Conservation (phyloP, 2,888 invertebrate genomes). For the Itoplectis maculator region DNA sequence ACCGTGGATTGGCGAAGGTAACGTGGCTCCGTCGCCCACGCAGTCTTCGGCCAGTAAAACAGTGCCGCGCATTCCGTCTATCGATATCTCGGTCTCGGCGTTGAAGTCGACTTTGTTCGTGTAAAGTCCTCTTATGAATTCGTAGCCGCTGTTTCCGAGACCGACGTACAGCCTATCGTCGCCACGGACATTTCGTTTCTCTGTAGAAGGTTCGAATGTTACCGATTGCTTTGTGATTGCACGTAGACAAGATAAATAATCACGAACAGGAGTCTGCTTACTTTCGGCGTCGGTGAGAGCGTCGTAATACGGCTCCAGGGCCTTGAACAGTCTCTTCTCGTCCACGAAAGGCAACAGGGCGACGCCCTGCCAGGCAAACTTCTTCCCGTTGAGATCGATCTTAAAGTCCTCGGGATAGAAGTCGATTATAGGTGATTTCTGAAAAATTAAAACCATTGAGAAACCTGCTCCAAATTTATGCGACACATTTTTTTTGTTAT, state of each 20-base stretch:
- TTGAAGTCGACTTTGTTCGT: slow-evolving; percentile 85
- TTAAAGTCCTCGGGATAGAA: slow-evolving; percentile 99
- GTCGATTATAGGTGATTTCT: slow-evolving; percentile 97
- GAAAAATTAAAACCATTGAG: slow-evolving; percentile 72
- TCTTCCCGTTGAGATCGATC: slow-evolving; percentile 99
- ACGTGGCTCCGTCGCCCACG: slow-evolving; percentile 88
- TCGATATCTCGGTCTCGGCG: slow-evolving; percentile 87
- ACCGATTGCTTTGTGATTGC: neutral
- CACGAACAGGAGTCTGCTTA: slow-evolving; percentile 79
- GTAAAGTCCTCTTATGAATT: slow-evolving; percentile 90
- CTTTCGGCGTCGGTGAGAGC: slow-evolving; percentile 94
- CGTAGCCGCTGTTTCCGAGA: slow-evolving; percentile 89
- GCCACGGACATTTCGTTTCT: slow-evolving; percentile 93
- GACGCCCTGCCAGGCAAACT: slow-evolving; percentile 99
- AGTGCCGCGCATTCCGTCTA: slow-evolving; percentile 94
- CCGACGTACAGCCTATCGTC: slow-evolving; percentile 96
- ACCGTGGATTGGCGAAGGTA: slow-evolving; percentile 90
- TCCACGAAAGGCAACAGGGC: slow-evolving; percentile 99
- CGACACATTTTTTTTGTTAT: neutral
- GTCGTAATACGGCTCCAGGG: slow-evolving; percentile 92
- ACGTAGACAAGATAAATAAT: slow-evolving; percentile 1
- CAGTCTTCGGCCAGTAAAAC: slow-evolving; percentile 91
- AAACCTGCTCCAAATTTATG: neutral
- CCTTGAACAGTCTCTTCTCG: slow-evolving; percentile 94
- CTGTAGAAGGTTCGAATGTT: slow-evolving; percentile 82